Evolutionary conservation across 1,140 invertebrate genomes (phyloP).

Genomic region (Conus ventricosus): DNA sequence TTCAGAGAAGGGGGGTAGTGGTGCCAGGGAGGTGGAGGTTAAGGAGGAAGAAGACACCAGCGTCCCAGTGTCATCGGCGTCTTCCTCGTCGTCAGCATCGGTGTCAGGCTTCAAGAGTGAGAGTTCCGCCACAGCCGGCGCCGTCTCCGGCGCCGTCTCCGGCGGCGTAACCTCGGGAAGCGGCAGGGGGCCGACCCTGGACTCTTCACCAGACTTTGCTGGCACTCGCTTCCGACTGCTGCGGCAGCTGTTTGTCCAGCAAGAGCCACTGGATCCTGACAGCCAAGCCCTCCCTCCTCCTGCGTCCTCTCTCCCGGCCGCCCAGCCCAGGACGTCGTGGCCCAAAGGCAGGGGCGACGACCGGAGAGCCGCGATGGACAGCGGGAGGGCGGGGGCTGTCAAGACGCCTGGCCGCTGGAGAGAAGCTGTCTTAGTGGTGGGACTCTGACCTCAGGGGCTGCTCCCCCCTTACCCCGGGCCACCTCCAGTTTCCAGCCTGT

Average conservation of each 20-base stretch:
- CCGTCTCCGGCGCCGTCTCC: neutral
- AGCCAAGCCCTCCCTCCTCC: neutral
- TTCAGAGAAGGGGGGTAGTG: neutral
- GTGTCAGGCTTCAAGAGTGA: neutral
- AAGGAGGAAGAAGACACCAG: neutral
- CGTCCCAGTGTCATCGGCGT: neutral
- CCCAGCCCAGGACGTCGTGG: neutral
- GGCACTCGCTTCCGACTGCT: conserved; percentile 1
- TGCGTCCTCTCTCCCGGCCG: neutral
- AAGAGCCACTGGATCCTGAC: neutral
- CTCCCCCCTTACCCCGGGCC: neutral
- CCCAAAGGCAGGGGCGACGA: neutral
- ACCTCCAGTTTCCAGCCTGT: neutral
- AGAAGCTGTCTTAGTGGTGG: neutral
- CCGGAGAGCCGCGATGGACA: neutral
- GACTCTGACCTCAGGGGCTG: conserved; percentile 11
- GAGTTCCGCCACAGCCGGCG: neutral
- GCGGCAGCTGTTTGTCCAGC: conserved; percentile 25
- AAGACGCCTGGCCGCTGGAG: neutral
- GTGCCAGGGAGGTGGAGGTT: neutral
- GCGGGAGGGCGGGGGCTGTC: neutral
- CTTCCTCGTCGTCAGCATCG: neutral
- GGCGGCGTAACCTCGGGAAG: too few relatives aligned
- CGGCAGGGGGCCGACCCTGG: too few relatives aligned
- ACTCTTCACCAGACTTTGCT: neutral